Evolutionary conservation across 2,113 vertebrate genomes (phyloP), one percentile per base, ranked within the genome.

Genomic region (Tychaedon coryphoeus): DNA sequence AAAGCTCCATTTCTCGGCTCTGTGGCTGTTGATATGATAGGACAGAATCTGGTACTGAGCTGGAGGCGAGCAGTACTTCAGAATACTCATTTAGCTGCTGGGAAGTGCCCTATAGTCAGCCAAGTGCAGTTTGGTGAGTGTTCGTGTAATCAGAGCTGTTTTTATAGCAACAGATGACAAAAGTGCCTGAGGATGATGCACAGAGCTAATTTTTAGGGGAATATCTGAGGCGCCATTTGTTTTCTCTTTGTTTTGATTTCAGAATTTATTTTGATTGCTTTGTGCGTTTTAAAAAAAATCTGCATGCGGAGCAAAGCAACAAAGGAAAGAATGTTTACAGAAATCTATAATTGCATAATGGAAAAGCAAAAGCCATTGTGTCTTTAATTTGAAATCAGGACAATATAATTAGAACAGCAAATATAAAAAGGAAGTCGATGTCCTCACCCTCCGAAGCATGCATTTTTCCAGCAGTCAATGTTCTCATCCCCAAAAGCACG

Each of bases 121-220:
- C 96, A 96, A 94, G 76, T 45, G 26, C 45, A 90, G 90, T 92
- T 28, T 76, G 77, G 82, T 88, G 84, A 93, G 53, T 25, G 47
- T 88, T 97, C 66, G 2, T 90, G 47, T 76, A 54, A 86, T 91
- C 80, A 38, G 29, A 94, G 76, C 45, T 58, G 73, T 93, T 96
- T 72, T 96, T 96, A 87, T 90, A 97, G 90, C 83, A 91, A 86
- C 76, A 93, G 66, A 87, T 96, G 95, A 96, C 93, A 87, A 60
- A 93, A 95, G 78, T 57, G 86, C 86, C 64, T 19, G 72, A 72
- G 65, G 89, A 94, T 83, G 74, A 90, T 92, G 90, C 75, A 64
- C 56, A 56, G 23, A 76, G 51, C 56, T 94, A 78, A 91, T 94
- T 97, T 93, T 93, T 53, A 65, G 76, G 56, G 75, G 85, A 74